Conservation (phyloP, 2,888 invertebrate genomes). For the Spisula solida region DNA sequence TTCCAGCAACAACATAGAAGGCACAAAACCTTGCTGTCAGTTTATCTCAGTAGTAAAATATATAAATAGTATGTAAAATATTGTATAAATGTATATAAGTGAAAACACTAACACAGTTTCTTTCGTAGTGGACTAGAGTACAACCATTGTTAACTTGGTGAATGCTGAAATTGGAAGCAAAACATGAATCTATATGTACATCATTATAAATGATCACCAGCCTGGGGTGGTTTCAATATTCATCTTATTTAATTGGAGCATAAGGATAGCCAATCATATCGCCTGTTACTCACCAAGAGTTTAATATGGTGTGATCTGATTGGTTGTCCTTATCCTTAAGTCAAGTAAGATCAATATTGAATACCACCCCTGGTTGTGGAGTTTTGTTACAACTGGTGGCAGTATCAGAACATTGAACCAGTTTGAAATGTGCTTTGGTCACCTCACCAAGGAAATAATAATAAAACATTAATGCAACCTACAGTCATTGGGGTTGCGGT, state of each 20-base stretch:
- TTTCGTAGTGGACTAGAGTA: slow-evolving; percentile 42
- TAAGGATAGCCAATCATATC: too few relatives aligned
- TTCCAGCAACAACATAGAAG: background rate
- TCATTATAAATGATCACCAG: background rate
- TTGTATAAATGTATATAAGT: slow-evolving; percentile 20
- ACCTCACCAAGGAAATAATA: too few relatives aligned
- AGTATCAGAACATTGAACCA: background rate
- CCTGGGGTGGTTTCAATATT: too few relatives aligned
- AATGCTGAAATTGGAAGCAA: slow-evolving; percentile 54
- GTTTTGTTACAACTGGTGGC: too few relatives aligned
- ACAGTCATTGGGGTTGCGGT: too few relatives aligned
- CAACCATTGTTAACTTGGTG: slow-evolving; percentile 53
- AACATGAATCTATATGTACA: slow-evolving; percentile 4
- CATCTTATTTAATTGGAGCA: too few relatives aligned
- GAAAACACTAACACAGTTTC: slow-evolving; percentile 30
- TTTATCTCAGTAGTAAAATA: background rate
- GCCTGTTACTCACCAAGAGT: too few relatives aligned
- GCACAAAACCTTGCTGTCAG: background rate
- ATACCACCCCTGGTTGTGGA: too few relatives aligned
- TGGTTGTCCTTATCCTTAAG: too few relatives aligned
- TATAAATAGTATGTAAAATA: slow-evolving; percentile 24
- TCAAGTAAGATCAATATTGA: too few relatives aligned
- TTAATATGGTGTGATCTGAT: too few relatives aligned
- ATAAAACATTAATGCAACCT: too few relatives aligned
- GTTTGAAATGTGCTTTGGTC: background rate